Percentiles rank a stretch among this genome's conserved stretches.
Evolutionary conservation across 2,797 vertebrate genomes (phyloP).

Genomic region (Labeo calbasu): DNA sequence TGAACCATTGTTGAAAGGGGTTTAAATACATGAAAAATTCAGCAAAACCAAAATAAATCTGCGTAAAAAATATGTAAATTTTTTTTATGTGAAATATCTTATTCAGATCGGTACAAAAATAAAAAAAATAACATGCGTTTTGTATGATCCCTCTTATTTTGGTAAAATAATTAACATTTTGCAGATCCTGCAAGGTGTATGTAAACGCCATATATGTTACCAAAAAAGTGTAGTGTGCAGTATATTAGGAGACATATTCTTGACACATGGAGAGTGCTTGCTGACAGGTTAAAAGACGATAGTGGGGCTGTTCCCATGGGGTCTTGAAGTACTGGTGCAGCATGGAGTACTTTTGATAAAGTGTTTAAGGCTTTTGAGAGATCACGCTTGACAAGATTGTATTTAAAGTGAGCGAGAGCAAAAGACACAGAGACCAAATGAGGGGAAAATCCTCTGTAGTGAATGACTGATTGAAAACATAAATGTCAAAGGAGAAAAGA

Average conservation of each 20-base stretch:
- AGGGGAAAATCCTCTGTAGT: conserved; percentile 13
- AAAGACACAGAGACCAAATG: conserved; percentile 12
- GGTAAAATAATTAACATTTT: too few species aligned
- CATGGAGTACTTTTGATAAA: conserved; percentile 46
- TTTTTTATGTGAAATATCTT: too few species aligned
- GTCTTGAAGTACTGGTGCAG: conserved; percentile 10
- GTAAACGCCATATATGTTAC: too few species aligned
- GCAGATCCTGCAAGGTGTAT: too few species aligned
- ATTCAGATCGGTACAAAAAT: too few species aligned
- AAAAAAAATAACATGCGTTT: too few species aligned
- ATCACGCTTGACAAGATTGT: conserved; percentile 37
- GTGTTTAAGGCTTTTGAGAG: conserved; percentile 48
- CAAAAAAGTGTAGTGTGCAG: neutral
- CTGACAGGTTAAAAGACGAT: conserved; percentile 30
- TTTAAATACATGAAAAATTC: too few species aligned
- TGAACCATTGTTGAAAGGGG: too few species aligned
- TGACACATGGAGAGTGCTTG: conserved; percentile 21
- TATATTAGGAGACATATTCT: conserved; percentile 14
- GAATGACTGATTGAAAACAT: conserved; percentile 71
- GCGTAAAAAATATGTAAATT: too few species aligned
- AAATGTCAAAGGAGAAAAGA: conserved; percentile 70
- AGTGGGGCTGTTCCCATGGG: conserved; percentile 32
- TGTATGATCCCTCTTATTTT: too few species aligned
- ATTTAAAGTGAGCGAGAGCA: conserved; percentile 16
- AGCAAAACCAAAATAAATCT: too few species aligned